These are phyloP conservation scores for Cephus runcator DNA, from an alignment of 2,888 invertebrate genomes.

Conservation along the genomic window DNA sequence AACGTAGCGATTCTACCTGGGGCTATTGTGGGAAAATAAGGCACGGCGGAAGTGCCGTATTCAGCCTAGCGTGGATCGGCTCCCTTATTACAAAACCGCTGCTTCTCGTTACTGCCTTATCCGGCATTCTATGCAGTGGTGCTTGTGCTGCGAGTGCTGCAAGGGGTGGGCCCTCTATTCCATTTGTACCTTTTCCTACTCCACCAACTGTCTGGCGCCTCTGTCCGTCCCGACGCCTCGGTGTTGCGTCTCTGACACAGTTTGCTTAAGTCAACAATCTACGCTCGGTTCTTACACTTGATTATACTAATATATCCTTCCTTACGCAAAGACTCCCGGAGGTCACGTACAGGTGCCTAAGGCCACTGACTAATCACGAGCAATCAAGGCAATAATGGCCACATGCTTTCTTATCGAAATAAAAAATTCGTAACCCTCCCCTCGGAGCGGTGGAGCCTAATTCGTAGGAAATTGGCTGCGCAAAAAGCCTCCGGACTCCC, in stretches of 20 bases:
- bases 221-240: not conserved
- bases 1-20: not conserved
- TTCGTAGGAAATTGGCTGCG: not conserved
- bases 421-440: not conserved
- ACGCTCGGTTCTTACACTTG: constrained; percentile 1
- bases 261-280: not conserved
- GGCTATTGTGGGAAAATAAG: not conserved
- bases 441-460: not conserved
- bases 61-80: constrained; percentile 47
- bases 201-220: not conserved
- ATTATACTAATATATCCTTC: not conserved
- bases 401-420: not conserved
- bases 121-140: constrained; percentile 19
- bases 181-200: not conserved
- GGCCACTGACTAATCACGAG: not conserved
- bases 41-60: constrained; percentile 29
- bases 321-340: not conserved
- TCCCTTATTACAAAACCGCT: constrained; percentile 40
- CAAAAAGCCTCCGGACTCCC: not conserved
- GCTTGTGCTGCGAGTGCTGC: not conserved
- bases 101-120: constrained; percentile 29
- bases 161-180: not conserved
- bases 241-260: not conserved
- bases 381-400: not conserved
- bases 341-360: not conserved